A percentile compares a stretch with the other conserved stretches of the same genome.
Conservation (phyloP, 2,113 vertebrate genomes). For the Brachyhypopomus occidentalis region DNA sequence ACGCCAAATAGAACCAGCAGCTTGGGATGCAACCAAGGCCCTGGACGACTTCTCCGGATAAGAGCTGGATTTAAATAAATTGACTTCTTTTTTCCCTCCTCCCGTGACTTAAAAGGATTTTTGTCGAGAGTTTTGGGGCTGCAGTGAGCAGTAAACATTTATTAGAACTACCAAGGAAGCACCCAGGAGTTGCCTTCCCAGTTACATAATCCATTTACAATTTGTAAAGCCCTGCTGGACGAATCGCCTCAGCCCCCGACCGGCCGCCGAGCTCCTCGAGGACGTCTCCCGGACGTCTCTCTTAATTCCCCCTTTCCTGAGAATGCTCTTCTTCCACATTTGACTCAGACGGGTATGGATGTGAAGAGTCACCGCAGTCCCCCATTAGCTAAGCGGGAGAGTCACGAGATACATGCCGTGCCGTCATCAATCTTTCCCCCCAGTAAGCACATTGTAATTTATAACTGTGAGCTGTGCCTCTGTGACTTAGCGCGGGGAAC, state of each 20-base stretch:
- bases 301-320: conserved; percentile 45
- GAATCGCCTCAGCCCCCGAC: conserved; percentile 38
- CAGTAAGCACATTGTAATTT: conserved; percentile 55
- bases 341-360: conserved; percentile 26
- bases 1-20: conserved; percentile 37
- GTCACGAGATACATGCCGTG: conserved; percentile 36
- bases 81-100: conserved; percentile 32
- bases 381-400: conserved; percentile 49
- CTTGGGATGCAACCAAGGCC: conserved; percentile 26
- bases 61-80: conserved; percentile 53
- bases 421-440: conserved; percentile 55
- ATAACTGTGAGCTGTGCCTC: conserved; percentile 44
- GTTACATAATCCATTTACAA: conserved; percentile 54
- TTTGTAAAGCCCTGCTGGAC: conserved; percentile 30
- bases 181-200: conserved; percentile 27
- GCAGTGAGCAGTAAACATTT: conserved; percentile 48
- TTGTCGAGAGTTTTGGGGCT: conserved; percentile 24
- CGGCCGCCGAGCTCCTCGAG: conserved; percentile 41
- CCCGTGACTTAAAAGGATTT: conserved; percentile 48
- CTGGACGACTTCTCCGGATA: conserved; percentile 40
- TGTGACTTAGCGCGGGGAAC: conserved; percentile 44
- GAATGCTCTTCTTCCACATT: conserved; percentile 27
- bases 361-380: conserved; percentile 39
- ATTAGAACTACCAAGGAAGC: conserved; percentile 41
- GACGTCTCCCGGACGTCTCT: conserved; percentile 51